Conservation (phyloP, 2,888 invertebrate genomes). For the Rhamphomyia laevipes region DNA sequence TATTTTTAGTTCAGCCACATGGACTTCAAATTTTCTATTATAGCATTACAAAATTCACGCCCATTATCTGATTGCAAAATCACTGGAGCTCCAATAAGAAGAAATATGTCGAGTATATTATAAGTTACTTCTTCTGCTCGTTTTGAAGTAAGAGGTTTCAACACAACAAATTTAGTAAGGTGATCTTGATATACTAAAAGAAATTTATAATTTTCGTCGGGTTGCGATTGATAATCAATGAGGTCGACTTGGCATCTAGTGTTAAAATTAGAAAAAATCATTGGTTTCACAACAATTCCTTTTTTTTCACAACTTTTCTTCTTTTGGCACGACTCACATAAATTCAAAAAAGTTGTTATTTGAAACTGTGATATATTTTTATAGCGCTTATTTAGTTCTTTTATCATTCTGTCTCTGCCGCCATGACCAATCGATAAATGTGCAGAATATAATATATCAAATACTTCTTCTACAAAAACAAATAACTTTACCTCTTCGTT, state of each 20-base stretch:
- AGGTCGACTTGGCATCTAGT: not conserved
- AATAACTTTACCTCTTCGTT: constrained; percentile 4
- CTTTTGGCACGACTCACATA: not conserved
- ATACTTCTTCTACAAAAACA: constrained; percentile 3
- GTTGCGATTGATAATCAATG: not conserved
- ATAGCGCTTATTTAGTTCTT: not conserved
- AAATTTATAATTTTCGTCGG: too few relatives aligned
- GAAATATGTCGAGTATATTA: too few relatives aligned
- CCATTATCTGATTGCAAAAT: too few relatives aligned
- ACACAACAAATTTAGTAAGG: too few relatives aligned
- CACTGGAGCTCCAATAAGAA: too few relatives aligned
- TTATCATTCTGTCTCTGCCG: constrained; percentile 1
- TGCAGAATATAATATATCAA: constrained; percentile 1
- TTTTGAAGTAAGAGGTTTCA: too few relatives aligned
- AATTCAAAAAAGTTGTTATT: constrained; percentile 1
- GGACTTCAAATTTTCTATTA: too few relatives aligned
- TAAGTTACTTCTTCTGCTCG: too few relatives aligned
- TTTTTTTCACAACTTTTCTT: not conserved
- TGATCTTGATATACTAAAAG: too few relatives aligned
- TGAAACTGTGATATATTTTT: not conserved
- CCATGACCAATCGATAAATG: constrained; percentile 1
- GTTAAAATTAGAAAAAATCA: not conserved
- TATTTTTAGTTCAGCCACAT: constrained; percentile 37
- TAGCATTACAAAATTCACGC: too few relatives aligned
- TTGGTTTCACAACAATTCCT: not conserved